Base-by-base conservation (phyloP, 2,888 invertebrate species). In the Phalera bucephala region DNA sequence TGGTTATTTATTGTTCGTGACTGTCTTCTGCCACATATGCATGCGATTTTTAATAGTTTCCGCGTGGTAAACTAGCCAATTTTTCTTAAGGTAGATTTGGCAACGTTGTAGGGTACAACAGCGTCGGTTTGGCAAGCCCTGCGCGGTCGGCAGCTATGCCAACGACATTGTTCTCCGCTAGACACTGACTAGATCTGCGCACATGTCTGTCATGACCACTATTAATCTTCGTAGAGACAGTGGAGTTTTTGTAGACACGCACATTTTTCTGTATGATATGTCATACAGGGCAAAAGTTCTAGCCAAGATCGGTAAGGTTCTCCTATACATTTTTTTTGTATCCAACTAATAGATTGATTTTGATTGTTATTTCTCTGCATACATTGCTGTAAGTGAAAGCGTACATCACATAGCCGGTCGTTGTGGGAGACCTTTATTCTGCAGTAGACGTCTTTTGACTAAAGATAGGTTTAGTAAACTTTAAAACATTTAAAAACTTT, bases 201-300 rank as follows among this genome's bases (percentile, higher is more conserved):
- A 70, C 65, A 64, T 68, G 75, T 83, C 80, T 76, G 76, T 84
- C 84, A 81, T 50, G 70, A 79, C 43, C 51, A 75, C 76, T 78
- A 84, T 85, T 82, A 81, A 84, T 84, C 81, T 78, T 74, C 43
- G 36, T 12, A 48, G 44, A 40, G 43, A 50, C 39, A 40, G 27
- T 26, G 34, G 30, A 36, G 37, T 44, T 52, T 54, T 54, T 46
- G 25, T 41, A 40, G 36, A 45, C 51, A 46, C 35, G 5, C 5
- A 45, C 36, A 44, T 45, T 54, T 64, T 45, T 52, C 42, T 40
- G 38, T 40, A 46, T 44, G 44, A 42, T 29, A 41, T 35, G 34
- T 47, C 44, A 47, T 40, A 45, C 35, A 37, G 40, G 53, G 45
- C 48, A 53, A 59, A 49, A 5, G 41, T 49, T 51, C 50, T 44